Conservation (phyloP, 2,113 vertebrate species). For the Stictonetta naevosa region DNA sequence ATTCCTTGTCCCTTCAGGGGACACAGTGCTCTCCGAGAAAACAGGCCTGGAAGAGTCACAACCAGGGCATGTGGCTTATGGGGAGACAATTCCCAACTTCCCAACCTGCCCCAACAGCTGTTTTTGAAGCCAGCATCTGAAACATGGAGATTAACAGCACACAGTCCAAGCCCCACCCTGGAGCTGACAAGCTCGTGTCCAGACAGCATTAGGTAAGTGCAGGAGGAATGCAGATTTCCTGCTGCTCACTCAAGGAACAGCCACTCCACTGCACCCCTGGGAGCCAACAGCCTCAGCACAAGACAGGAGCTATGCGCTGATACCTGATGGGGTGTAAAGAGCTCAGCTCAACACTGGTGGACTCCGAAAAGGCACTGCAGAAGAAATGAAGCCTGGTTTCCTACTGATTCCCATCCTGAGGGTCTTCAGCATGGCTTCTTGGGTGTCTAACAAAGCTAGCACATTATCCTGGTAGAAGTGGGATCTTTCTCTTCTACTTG, state of each 20-base stretch:
- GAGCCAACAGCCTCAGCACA: neutral
- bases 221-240: constrained; percentile 27
- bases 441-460: neutral
- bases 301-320: neutral
- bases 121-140: neutral
- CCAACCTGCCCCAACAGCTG: neutral
- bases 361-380: neutral
- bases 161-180: constrained; percentile 31
- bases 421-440: fast-evolving
- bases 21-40: neutral
- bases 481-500: neutral
- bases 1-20: neutral
- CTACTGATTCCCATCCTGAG: neutral
- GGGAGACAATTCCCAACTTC: neutral
- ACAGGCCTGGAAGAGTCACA: neutral
- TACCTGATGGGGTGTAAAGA: neutral
- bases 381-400: neutral
- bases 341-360: neutral
- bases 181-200: neutral
- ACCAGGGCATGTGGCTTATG: neutral
- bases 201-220: constrained; percentile 18
- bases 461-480: fast-evolving
- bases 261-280: neutral
- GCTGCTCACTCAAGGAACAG: neutral
- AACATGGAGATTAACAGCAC: neutral